phyloP scores from a whole-genome alignment of 2,113 vertebrate genomes.

The Heterocephalus glaber region DNA sequence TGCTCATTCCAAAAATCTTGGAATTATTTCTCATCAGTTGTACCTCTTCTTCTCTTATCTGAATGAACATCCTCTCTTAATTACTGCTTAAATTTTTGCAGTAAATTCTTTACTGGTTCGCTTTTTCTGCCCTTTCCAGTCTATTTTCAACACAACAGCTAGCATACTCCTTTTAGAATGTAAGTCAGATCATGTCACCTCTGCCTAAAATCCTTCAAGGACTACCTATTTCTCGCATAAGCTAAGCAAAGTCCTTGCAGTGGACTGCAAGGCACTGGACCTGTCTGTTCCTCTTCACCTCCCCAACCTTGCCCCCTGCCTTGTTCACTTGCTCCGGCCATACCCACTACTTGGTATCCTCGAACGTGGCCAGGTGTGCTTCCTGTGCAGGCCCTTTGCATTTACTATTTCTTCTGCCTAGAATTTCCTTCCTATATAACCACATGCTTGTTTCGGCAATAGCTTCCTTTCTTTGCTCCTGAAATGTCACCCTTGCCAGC shows the following conservation, averaged over 20 bases:
- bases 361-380: not conserved
- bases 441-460: not conserved
- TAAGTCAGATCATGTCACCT: conserved; percentile 7
- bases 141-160: conserved; percentile 47
- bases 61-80: conserved; percentile 18
- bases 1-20: not conserved
- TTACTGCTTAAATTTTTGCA: conserved; percentile 21
- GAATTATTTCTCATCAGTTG: conserved; percentile 27
- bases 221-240: not conserved
- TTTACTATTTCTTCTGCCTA: not conserved
- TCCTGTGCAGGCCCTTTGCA: not conserved
- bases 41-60: not conserved
- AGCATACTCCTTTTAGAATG: conserved; percentile 50
- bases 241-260: not conserved
- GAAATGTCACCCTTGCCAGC: conserved; percentile 15
- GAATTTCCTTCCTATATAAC: not conserved
- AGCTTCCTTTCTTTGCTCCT: not conserved
- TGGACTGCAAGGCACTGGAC: not conserved
- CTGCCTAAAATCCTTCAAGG: not conserved
- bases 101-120: not conserved
- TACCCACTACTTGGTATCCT: not conserved
- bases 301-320: not conserved
- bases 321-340: not conserved
- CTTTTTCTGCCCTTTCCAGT: conserved; percentile 33
- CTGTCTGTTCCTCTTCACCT: not conserved